These are phyloP conservation scores for Chorisops tibialis DNA, from an alignment of 2,888 invertebrate species.

Conservation along the genomic window DNA sequence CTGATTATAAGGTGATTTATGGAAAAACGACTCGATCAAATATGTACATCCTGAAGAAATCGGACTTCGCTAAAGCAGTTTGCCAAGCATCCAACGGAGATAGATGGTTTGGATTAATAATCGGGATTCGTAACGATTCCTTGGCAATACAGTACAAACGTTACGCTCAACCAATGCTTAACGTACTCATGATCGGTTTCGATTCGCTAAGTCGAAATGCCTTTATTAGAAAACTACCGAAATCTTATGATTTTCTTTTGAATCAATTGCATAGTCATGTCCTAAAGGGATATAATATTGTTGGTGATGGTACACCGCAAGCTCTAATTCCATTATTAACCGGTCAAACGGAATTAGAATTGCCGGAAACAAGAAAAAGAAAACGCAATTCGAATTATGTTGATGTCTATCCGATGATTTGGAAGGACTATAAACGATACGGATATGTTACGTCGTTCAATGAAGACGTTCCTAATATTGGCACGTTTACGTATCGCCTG, in stretches of 20 bases:
- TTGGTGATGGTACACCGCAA: conserved; percentile 84
- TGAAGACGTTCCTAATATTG: conserved; percentile 80
- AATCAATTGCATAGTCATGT: conserved; percentile 61
- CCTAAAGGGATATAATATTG: conserved; percentile 76
- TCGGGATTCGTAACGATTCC: conserved; percentile 56
- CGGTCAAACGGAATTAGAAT: conserved; percentile 78
- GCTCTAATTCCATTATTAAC: conserved; percentile 85
- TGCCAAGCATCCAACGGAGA: conserved; percentile 55
- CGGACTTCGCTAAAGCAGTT: conserved; percentile 69
- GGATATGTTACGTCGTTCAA: conserved; percentile 79
- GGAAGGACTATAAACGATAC: conserved; percentile 69
- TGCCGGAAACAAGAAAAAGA: conserved; percentile 78
- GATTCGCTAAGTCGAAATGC: conserved; percentile 85
- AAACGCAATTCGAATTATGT: conserved; percentile 62
- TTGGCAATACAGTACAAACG: conserved; percentile 49
- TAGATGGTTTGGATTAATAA: conserved; percentile 65
- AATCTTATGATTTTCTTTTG: conserved; percentile 66
- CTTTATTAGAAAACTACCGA: conserved; percentile 74
- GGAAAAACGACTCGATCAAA: conserved; percentile 57
- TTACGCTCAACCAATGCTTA: conserved; percentile 51
- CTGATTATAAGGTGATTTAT: conserved; percentile 60
- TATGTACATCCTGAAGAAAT: conserved; percentile 61
- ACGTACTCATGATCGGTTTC: conserved; percentile 81
- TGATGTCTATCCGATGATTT: conserved; percentile 80
- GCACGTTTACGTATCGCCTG: conserved; percentile 86